These are phyloP conservation scores for Drosophila guanche DNA, from an alignment of 1,140 invertebrate species.

Conservation along the genomic window DNA sequence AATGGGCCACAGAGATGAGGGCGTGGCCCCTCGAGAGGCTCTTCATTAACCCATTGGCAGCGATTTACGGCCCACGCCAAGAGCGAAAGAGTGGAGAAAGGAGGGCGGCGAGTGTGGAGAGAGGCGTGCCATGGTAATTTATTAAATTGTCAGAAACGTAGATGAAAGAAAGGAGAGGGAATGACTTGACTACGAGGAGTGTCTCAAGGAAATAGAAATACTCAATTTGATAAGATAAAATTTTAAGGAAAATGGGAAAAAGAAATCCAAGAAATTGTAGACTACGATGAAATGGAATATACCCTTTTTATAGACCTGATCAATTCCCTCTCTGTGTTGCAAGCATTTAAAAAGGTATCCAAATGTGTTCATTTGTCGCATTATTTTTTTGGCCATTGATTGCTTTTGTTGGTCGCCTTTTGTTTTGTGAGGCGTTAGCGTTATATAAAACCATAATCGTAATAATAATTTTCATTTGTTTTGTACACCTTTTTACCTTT, in stretches of 20 bases:
- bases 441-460: constrained; percentile 32
- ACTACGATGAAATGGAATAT: no score
- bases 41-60: constrained; percentile 46
- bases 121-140: constrained; percentile 51
- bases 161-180: constrained; percentile 8
- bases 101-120: background rate
- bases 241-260: constrained; percentile 21
- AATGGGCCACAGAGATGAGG: constrained; percentile 25
- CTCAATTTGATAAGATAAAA: constrained; percentile 41
- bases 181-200: no score
- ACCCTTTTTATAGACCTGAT: no score
- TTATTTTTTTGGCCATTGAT: constrained; percentile 43
- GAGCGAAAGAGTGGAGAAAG: constrained; percentile 13
- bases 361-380: constrained; percentile 36
- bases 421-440: constrained; percentile 6
- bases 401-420: constrained; percentile 25
- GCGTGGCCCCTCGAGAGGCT: constrained; percentile 25
- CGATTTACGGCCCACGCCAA: constrained; percentile 33
- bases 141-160: constrained; percentile 44
- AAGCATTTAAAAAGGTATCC: background rate
- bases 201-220: constrained; percentile 12
- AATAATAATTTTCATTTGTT: constrained; percentile 1
- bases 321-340: no score
- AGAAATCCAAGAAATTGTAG: background rate
- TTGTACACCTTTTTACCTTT: constrained; percentile 20